phyloP scores from a whole-genome alignment of 1,140 invertebrate species.

The Polypedilum vanderplanki region DNA sequence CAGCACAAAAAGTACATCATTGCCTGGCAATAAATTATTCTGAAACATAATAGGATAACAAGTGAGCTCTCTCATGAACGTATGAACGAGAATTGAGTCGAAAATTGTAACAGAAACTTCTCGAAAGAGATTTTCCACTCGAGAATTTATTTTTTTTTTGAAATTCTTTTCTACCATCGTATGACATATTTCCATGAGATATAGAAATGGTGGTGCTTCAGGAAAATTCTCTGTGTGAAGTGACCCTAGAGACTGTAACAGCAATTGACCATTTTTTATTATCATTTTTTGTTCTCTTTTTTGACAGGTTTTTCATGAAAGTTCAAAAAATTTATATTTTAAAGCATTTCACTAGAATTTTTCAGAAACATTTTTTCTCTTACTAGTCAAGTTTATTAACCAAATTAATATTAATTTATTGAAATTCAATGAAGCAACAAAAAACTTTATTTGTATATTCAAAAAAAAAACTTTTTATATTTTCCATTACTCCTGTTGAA shows the following conservation, averaged over 20 bases:
- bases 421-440: no score
- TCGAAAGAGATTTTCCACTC: slow-evolving; percentile 17
- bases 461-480: neutral
- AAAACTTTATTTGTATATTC: no score
- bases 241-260: slow-evolving; percentile 3
- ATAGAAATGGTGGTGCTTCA: neutral
- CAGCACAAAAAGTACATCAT: no score
- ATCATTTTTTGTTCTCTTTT: no score
- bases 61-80: neutral
- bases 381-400: no score
- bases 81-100: neutral
- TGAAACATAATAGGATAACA: slow-evolving; percentile 27
- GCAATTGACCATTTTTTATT: neutral
- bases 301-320: no score
- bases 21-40: slow-evolving; percentile 22
- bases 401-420: no score
- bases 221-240: neutral
- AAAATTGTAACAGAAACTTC: neutral
- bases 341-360: no score
- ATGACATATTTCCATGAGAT: slow-evolving; percentile 7
- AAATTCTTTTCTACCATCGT: neutral
- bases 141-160: neutral
- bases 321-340: no score
- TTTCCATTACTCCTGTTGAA: neutral
- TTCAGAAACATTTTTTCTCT: no score